Evolutionary conservation across 2,888 invertebrate genomes (phyloP), one percentile per base, ranked within the genome.

Genomic region (Polydrusus tereticollis): DNA sequence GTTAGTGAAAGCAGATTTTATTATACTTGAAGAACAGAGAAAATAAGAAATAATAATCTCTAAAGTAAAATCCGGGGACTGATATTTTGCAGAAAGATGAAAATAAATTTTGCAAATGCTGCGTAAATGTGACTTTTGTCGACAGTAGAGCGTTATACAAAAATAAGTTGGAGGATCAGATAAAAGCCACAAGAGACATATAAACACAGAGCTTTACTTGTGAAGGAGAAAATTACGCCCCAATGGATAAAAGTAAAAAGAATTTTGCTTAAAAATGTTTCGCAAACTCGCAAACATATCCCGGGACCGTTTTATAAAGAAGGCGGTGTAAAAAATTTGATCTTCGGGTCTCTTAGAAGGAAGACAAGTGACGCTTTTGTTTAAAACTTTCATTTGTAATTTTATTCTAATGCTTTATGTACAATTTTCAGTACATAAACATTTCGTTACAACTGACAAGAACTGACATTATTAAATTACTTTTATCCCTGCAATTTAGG

Each of bases 181-280:
- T 55, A 55, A 55, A 55, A 55, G 29, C 52, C 52, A 29, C 52
- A 55, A 29, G 52, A 55, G 52, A 55, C 29, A 26, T 29, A 55
- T 55, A 55, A 55, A 55, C 52, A 55, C 52, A 29, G 21, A 29
- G 52, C 14, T 29, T 29, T 52, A 29, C 29, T 16, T 52, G 26
- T 52, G 29, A 26, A 29, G 16, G 52, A 16, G 29, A 52, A 52
- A 52, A 52, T 52, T 52, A 29, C 29, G 16, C 52, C 52, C 52
- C 26, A 29, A 29, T 52, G 52, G 29, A 52, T 52, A 52, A 52
- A 8, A 52, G 29, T 16, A 52, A 29, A 52, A 52, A 52, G 52
- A 52, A 52, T 29, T 47, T 47, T n/a, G 47, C 47, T 47, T 47
- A 23, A 21, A 47, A 20, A 23, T 47, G 47, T 47, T 47, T 47